Percentiles rank a stretch among this genome's conserved stretches.
Conservation (phyloP, 2,888 invertebrate species). For the Amblyteles armatorius region DNA sequence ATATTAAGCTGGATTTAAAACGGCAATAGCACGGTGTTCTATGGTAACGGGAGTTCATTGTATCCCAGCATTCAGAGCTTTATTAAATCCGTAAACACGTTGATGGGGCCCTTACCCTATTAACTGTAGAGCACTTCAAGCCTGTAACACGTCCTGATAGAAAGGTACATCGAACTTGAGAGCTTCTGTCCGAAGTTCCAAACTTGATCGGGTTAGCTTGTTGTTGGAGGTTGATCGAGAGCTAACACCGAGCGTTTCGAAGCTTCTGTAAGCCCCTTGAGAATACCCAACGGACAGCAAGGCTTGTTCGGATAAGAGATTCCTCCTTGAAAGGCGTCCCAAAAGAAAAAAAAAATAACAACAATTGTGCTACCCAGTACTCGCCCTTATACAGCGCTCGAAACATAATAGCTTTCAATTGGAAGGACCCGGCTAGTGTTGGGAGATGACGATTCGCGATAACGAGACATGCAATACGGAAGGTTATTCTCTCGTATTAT, state of each 20-base stretch:
- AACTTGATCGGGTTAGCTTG: slow-evolving; percentile 46
- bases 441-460: slow-evolving; percentile 2
- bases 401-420: neutral
- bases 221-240: slow-evolving; percentile 48
- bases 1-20: neutral
- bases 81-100: neutral
- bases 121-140: neutral
- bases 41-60: neutral
- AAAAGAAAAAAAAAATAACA: neutral
- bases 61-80: neutral
- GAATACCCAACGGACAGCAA: slow-evolving; percentile 37
- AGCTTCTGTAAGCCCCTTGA: slow-evolving; percentile 27
- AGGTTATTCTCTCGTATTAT: slow-evolving; percentile 10
- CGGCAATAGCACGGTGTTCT: neutral
- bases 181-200: slow-evolving; percentile 12
- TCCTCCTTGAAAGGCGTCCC: slow-evolving; percentile 11
- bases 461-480: neutral
- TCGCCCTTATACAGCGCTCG: neutral
- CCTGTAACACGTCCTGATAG: slow-evolving; percentile 7
- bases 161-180: slow-evolving; percentile 9
- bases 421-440: neutral
- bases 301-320: slow-evolving; percentile 33
- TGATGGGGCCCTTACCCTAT: neutral
- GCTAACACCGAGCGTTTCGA: slow-evolving; percentile 9
- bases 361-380: slow-evolving; percentile 1